These are phyloP conservation scores for Melanotus villosus DNA, from an alignment of 2,888 invertebrate species.

Conservation along the genomic window DNA sequence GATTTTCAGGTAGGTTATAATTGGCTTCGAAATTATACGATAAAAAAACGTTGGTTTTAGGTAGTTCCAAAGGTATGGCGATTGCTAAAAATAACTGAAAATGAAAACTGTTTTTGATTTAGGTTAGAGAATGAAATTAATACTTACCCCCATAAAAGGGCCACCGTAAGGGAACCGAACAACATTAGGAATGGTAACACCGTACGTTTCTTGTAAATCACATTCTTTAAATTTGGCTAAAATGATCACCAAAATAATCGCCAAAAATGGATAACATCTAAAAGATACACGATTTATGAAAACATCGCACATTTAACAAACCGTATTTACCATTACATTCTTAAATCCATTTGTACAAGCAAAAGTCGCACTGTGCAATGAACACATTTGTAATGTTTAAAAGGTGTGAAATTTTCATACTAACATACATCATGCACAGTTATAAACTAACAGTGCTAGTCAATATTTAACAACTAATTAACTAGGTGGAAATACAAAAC, in stretches of 20 bases:
- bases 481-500: too few relatives aligned
- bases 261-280: too few relatives aligned
- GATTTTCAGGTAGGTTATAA: conserved; percentile 74
- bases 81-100: conserved; percentile 77
- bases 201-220: conserved; percentile 18
- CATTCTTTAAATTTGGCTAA: conserved; percentile 20
- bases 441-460: neutral
- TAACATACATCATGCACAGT: conserved; percentile 8
- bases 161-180: conserved; percentile 50
- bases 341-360: conserved; percentile 11
- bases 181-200: conserved; percentile 38
- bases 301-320: too few relatives aligned
- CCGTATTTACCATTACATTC: neutral
- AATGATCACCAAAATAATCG: too few relatives aligned
- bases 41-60: conserved; percentile 77
- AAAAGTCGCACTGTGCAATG: neutral
- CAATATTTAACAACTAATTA: conserved; percentile 15
- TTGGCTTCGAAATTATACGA: conserved; percentile 82
- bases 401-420: conserved; percentile 1
- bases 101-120: neutral
- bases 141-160: conserved; percentile 51
- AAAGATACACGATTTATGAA: too few relatives aligned
- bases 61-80: conserved; percentile 78
- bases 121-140: neutral
- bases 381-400: neutral